Conservation (phyloP, 2,888 invertebrate genomes). For the Stenichneumon culpator region DNA sequence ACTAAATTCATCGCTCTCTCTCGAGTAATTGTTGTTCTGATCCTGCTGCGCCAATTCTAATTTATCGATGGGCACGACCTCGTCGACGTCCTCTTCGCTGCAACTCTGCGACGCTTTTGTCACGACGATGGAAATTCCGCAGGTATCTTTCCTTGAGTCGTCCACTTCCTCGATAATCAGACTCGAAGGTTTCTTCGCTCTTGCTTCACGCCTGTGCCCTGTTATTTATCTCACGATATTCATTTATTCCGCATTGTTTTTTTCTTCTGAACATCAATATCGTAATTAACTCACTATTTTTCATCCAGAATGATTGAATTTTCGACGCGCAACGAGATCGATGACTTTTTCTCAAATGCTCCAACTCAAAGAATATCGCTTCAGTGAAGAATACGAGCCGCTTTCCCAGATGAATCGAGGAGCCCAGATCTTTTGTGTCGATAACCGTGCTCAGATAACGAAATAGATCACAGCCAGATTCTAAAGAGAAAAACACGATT, state of each 20-base stretch:
- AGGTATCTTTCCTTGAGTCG: background rate
- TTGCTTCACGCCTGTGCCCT: conserved; percentile 29
- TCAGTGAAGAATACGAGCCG: conserved; percentile 75
- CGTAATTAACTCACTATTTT: conserved; percentile 67
- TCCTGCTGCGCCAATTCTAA: conserved; percentile 13
- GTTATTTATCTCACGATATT: background rate
- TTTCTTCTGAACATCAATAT: conserved; percentile 32
- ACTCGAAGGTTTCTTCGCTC: background rate
- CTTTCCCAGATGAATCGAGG: conserved; percentile 73
- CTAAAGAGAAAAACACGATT: conserved; percentile 33
- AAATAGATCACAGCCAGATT: conserved; percentile 15
- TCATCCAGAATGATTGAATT: conserved; percentile 76
- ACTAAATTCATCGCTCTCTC: background rate
- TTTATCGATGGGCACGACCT: background rate
- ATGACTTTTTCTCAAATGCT: conserved; percentile 71
- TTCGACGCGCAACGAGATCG: conserved; percentile 71
- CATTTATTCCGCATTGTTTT: conserved; percentile 7
- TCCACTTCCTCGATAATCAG: background rate
- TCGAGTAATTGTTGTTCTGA: conserved; percentile 43
- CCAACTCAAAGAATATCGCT: conserved; percentile 71
- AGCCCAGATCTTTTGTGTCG: conserved; percentile 53
- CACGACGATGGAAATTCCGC: conserved; percentile 19
- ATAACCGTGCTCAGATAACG: conserved; percentile 45
- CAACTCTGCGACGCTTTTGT: conserved; percentile 35
- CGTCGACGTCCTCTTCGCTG: conserved; percentile 16